These are phyloP conservation scores for Sminthurinus aureus DNA, from an alignment of 2,888 invertebrate species.

Conservation along the genomic window DNA sequence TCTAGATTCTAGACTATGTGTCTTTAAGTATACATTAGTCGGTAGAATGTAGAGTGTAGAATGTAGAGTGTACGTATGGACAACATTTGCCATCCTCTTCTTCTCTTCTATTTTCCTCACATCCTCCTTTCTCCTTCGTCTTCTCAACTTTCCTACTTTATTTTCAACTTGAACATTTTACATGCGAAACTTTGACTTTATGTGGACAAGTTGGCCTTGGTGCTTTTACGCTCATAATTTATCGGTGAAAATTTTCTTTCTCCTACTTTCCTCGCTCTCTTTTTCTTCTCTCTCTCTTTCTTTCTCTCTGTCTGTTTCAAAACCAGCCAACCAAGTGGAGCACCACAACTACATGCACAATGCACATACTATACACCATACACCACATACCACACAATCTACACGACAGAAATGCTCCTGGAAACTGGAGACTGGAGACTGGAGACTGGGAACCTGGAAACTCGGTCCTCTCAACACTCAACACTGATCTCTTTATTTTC, in stretches of 20 bases:
- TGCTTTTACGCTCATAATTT: constrained; percentile 14
- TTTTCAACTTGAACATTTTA: constrained; percentile 18
- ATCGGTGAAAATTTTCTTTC: constrained; percentile 1
- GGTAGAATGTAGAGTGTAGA: too few species aligned
- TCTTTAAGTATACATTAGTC: too few species aligned
- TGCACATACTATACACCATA: too few species aligned
- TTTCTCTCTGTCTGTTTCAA: not conserved
- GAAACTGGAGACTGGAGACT: too few species aligned
- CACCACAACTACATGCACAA: too few species aligned
- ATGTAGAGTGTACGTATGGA: too few species aligned
- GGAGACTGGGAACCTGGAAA: too few species aligned
- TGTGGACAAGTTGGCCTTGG: constrained; percentile 16
- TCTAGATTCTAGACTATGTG: too few species aligned
- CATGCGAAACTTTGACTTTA: constrained; percentile 22
- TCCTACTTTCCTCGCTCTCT: not conserved
- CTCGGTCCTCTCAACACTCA: too few species aligned
- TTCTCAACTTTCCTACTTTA: constrained; percentile 17
- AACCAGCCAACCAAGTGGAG: not conserved
- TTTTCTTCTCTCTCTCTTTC: not conserved
- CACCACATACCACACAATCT: too few species aligned
- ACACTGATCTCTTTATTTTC: too few species aligned
- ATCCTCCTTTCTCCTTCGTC: not conserved
- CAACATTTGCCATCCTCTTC: not conserved
- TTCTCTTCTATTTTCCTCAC: not conserved
- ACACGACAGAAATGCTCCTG: too few species aligned